These are phyloP conservation scores for Sylvia atricapilla DNA, from an alignment of 2,113 vertebrate species.

Conservation along the genomic window DNA sequence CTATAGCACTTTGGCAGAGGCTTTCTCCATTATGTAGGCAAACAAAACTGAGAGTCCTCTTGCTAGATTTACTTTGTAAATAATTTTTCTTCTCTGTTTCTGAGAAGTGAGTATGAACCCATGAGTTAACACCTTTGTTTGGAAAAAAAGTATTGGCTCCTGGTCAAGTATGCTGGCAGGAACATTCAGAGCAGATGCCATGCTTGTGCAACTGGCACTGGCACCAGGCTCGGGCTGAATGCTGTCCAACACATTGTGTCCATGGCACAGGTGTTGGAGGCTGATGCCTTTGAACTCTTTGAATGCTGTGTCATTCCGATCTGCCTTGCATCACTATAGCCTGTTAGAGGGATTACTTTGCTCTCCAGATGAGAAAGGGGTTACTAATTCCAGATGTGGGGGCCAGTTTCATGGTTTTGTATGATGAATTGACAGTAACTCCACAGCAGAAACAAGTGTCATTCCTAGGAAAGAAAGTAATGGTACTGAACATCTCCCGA, in stretches of 20 bases:
- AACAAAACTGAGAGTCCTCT: not conserved
- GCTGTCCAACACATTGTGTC: not conserved
- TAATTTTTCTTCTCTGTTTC: not conserved
- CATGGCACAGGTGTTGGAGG: conserved; percentile 4
- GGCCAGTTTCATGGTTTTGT: not conserved
- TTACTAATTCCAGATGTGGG: not conserved
- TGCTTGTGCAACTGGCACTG: not conserved
- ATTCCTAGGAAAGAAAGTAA: not conserved
- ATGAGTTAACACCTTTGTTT: not conserved
- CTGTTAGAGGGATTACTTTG: not conserved
- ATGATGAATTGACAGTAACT: not conserved
- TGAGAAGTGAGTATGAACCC: not conserved
- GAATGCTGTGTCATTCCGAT: not conserved
- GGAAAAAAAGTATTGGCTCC: not conserved
- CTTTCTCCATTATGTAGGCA: not conserved
- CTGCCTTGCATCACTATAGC: not conserved
- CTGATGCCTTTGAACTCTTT: conserved; percentile 27
- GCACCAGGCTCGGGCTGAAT: not conserved
- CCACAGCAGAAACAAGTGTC: not conserved
- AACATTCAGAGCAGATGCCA: not conserved
- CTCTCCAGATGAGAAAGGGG: not conserved
- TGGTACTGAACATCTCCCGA: not conserved
- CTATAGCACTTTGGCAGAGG: not conserved
- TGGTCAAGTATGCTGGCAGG: not conserved
- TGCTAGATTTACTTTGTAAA: not conserved